Evolutionary conservation across 2,888 invertebrate species (phyloP).

Genomic region (Agrotis puta): DNA sequence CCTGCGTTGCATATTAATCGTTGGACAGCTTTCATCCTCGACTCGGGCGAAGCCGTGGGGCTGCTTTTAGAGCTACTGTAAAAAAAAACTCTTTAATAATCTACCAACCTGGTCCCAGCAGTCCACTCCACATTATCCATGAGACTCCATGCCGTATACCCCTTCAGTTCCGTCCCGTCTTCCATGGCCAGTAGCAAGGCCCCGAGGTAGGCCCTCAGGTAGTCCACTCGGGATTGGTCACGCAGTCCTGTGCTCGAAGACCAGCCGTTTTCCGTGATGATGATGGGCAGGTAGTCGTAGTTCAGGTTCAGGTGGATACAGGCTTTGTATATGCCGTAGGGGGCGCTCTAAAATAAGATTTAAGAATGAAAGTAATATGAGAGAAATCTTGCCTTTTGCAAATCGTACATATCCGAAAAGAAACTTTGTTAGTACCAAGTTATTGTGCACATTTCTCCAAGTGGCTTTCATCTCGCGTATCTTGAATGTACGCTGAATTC

Average conservation of each 20-base stretch:
- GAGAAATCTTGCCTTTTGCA: neutral
- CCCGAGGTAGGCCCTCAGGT: slow-evolving; percentile 82
- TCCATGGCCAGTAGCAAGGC: slow-evolving; percentile 87
- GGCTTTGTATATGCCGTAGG: slow-evolving; percentile 83
- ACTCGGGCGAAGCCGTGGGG: no score
- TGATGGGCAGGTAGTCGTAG: slow-evolving; percentile 78
- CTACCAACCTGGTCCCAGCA: slow-evolving; percentile 88
- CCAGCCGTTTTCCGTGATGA: slow-evolving; percentile 92
- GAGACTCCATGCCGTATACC: slow-evolving; percentile 92
- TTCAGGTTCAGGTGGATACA: slow-evolving; percentile 77
- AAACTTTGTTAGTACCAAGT: no score
- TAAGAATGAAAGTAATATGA: neutral
- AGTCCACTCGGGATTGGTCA: slow-evolving; percentile 84
- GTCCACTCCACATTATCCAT: slow-evolving; percentile 93
- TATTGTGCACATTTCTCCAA: no score
- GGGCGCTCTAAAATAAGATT: slow-evolving; percentile 76
- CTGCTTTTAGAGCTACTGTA: no score
- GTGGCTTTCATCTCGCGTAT: no score
- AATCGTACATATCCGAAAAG: no score
- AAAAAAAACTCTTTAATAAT: neutral
- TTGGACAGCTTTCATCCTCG: no score
- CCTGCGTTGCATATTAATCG: no score
- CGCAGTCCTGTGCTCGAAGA: slow-evolving; percentile 83
- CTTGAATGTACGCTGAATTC: no score
- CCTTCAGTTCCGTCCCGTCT: slow-evolving; percentile 86